A percentile compares a stretch with the other conserved stretches of the same genome.
These are phyloP conservation scores for Probosciger aterrimus DNA, from an alignment of 2,113 vertebrate genomes.

Conservation along the genomic window DNA sequence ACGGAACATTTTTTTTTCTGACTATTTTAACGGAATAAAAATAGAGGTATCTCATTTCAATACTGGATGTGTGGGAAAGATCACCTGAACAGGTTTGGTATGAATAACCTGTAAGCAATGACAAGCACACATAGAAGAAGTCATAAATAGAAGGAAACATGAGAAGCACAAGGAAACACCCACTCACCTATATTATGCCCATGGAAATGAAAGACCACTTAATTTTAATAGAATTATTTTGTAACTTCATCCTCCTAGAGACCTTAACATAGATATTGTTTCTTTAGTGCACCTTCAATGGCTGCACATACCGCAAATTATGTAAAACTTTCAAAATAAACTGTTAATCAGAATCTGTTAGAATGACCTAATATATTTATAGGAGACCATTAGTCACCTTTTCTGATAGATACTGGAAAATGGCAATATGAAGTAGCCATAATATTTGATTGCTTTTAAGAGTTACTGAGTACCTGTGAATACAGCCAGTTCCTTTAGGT, in stretches of 20 bases:
- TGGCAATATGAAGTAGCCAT: not conserved
- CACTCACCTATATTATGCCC: not conserved
- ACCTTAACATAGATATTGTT: not conserved
- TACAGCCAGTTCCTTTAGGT: not conserved
- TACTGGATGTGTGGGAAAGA: not conserved
- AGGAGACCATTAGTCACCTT: not conserved
- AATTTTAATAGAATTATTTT: not conserved
- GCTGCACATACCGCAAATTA: not conserved
- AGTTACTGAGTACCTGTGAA: not conserved
- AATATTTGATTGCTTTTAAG: not conserved
- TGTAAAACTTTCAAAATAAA: not conserved
- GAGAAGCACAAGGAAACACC: not conserved
- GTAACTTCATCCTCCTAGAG: not conserved
- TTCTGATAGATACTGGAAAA: not conserved
- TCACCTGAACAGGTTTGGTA: not conserved
- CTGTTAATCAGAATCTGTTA: not conserved
- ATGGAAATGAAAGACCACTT: not conserved
- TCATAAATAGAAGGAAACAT: not conserved
- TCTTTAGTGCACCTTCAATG: not conserved
- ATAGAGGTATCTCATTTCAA: not conserved
- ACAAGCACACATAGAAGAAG: not conserved
- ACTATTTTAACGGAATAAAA: not conserved
- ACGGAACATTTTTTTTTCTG: not conserved
- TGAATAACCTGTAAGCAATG: not conserved
- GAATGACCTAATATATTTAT: not conserved